Conservation (phyloP, 2,113 vertebrate species). For the Empidonax traillii region DNA sequence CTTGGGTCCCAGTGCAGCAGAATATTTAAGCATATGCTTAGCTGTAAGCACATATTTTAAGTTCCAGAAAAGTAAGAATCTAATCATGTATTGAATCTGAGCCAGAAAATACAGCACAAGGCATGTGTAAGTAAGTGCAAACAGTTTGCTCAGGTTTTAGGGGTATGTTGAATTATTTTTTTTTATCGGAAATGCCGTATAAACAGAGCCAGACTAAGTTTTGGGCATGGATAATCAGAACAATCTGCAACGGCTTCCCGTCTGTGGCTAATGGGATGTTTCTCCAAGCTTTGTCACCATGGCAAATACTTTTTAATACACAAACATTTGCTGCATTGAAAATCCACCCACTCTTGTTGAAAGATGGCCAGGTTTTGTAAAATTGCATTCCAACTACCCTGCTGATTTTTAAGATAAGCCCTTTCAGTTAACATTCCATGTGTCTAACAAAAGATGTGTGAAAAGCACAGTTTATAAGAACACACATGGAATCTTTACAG, state of each 20-base stretch:
- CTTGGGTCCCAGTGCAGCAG: slow-evolving; percentile 18
- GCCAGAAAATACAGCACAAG: slow-evolving; percentile 57
- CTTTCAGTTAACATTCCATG: slow-evolving; percentile 75
- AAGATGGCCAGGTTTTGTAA: slow-evolving; percentile 83
- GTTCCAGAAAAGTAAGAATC: slow-evolving; percentile 60
- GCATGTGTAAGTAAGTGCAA: slow-evolving; percentile 63
- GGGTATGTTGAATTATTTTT: slow-evolving; percentile 53
- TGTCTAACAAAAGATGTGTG: slow-evolving; percentile 74
- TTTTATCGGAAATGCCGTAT: slow-evolving; percentile 65
- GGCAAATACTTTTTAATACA: slow-evolving; percentile 85
- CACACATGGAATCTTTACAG: slow-evolving; percentile 46
- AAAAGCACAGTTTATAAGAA: slow-evolving; percentile 70
- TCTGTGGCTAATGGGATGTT: slow-evolving; percentile 84
- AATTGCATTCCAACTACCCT: slow-evolving; percentile 81
- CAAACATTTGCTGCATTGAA: slow-evolving; percentile 84
- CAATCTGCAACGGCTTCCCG: slow-evolving; percentile 79
- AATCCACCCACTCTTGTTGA: slow-evolving; percentile 84
- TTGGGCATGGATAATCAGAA: slow-evolving; percentile 81
- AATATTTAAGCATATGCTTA: slow-evolving; percentile 62
- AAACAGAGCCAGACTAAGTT: slow-evolving; percentile 74
- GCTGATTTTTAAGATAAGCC: slow-evolving; percentile 79
- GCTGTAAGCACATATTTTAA: slow-evolving; percentile 54
- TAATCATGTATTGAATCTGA: slow-evolving; percentile 42
- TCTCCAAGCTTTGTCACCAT: slow-evolving; percentile 85
- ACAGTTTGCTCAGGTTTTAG: slow-evolving; percentile 64